Evolutionary conservation across 1,140 invertebrate species (phyloP).

Genomic region (Scaptomyza graminum): DNA sequence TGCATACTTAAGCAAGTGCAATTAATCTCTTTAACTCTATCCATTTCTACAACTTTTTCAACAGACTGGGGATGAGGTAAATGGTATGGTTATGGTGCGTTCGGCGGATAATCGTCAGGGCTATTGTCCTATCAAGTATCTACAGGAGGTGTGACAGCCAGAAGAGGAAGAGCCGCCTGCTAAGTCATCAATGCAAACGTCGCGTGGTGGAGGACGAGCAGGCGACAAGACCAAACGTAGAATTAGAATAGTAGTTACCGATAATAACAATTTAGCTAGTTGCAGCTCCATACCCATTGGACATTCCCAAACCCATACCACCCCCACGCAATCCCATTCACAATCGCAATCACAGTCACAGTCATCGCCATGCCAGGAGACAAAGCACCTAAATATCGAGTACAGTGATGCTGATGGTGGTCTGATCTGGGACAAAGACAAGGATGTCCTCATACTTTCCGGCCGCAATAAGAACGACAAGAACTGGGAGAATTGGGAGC

Average conservation of each 20-base stretch:
- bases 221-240: conserved; percentile 83
- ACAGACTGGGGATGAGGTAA: conserved; percentile 92
- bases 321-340: background rate
- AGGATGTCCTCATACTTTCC: conserved; percentile 57
- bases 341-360: conserved; percentile 1
- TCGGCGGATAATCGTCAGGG: conserved; percentile 93
- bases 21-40: too few species aligned
- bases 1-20: too few species aligned
- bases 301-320: conserved; percentile 34
- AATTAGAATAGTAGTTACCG: conserved; percentile 81
- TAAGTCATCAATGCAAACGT: conserved; percentile 74
- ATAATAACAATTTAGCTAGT: conserved; percentile 68
- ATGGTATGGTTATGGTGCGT: conserved; percentile 96
- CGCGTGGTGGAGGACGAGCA: conserved; percentile 51
- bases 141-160: conserved; percentile 92
- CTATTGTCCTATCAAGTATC: conserved; percentile 92
- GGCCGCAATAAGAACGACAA: conserved; percentile 82
- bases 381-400: conserved; percentile 75
- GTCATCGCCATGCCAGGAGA: conserved; percentile 46
- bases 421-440: conserved; percentile 65
- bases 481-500: conserved; percentile 84
- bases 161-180: conserved; percentile 84
- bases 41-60: background rate
- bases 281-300: conserved; percentile 45
- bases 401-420: conserved; percentile 65